Evolutionary conservation across 2,113 vertebrate genomes (phyloP), one percentile per base, ranked within the genome.

Genomic region (Terrapene triunguis): DNA sequence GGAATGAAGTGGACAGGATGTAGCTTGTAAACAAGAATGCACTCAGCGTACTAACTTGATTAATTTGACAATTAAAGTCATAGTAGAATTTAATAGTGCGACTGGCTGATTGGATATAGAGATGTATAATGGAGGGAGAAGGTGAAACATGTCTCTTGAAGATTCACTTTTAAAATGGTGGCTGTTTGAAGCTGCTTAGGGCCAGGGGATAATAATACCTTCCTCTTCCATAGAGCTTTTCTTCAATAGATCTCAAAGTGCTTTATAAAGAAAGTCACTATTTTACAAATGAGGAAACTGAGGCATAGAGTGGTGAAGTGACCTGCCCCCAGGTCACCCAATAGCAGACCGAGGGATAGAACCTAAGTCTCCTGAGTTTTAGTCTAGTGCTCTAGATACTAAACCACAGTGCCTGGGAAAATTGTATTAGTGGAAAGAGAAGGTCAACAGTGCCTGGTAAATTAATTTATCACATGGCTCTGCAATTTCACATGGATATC

Each of bases 41-140:
- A 78, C 80, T 95, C 50, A 17, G 89, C 91, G 85, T 78, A 89
- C 72, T 89, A 55, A 24, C 42, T 89, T 93, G 59, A 87, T 90
- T 79, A 19, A 89, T 93, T 94, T 87, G 22, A 55, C 53, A 53
- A 50, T 85, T 44, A 44, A 76, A 44, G 22, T 96, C 84, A 24
- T 47, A 88, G 85, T 89, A 35, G 42, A 93, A 22, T 59, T 19
- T 80, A 65, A 50, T 27, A 27, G 4, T 35, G 17, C 1, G 19
- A 21, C 59, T 84, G 82, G 38, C 13, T 92, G 72, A 44, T 59
- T 76, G 21, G 13, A 5, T 55, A 7, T 80, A 85, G 93, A 48
- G 86, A 94, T 12, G 35, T 54, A 4, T 48, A 94, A 82, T 7
- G 6, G 11, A 5, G 85, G 8, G 79, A 17, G 42, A 79, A 92